Conservation (phyloP, 2,888 invertebrate species). For the Epinotia ramella region DNA sequence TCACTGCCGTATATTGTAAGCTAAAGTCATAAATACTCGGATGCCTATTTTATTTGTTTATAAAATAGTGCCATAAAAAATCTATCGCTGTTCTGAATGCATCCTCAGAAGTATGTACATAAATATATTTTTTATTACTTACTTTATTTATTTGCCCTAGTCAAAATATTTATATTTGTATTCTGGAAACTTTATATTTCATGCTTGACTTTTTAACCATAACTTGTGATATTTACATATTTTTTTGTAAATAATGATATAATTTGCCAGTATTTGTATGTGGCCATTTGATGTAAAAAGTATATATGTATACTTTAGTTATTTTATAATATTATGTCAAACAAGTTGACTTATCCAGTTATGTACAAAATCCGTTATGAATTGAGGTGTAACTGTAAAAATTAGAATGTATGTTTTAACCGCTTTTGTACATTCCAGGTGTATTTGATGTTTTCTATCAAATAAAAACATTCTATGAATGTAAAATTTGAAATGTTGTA, state of each 20-base stretch:
- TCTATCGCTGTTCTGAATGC: conserved; percentile 53
- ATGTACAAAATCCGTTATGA: conserved; percentile 36
- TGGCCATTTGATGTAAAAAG: conserved; percentile 73
- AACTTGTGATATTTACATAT: conserved; percentile 73
- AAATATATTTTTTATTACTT: conserved; percentile 53
- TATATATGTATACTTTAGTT: conserved; percentile 41
- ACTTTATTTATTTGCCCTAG: conserved; percentile 45
- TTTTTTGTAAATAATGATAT: conserved; percentile 69
- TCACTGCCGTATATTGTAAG: conserved; percentile 50
- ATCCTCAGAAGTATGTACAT: conserved; percentile 56
- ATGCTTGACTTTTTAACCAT: conserved; percentile 59
- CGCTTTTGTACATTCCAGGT: conserved; percentile 52
- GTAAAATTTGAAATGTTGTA: conserved; percentile 58
- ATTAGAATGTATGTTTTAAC: conserved; percentile 29
- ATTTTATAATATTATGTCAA: conserved; percentile 40
- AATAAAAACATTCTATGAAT: conserved; percentile 83
- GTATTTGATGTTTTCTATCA: conserved; percentile 64
- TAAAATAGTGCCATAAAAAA: conserved; percentile 80
- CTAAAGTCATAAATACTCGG: conserved; percentile 62
- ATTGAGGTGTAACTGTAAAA: conserved; percentile 36
- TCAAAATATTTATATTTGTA: conserved; percentile 45
- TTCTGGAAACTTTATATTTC: conserved; percentile 28
- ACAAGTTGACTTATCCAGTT: conserved; percentile 24
- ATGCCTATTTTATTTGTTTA: conserved; percentile 73
- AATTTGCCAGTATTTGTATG: conserved; percentile 68